Evolutionary conservation across 2,797 vertebrate genomes (phyloP).

Genomic region (Notamacropus eugenii): DNA sequence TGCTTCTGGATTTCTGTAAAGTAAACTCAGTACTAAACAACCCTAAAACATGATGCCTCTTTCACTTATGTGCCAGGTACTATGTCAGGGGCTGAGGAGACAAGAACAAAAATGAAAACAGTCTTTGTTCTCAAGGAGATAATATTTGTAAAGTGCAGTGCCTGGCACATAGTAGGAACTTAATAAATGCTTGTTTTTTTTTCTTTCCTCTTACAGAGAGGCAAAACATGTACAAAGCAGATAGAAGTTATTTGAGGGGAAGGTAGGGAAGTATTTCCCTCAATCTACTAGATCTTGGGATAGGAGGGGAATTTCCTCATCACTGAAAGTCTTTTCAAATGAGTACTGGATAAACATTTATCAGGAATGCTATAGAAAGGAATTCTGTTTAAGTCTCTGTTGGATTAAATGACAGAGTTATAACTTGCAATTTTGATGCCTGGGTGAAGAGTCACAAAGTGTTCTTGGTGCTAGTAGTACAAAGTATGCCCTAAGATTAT

Average conservation of each 20-base stretch:
- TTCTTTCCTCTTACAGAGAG: background rate
- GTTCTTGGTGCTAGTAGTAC: background rate
- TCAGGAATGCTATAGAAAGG: background rate
- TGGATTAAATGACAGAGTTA: background rate
- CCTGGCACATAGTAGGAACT: background rate
- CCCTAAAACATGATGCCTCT: background rate
- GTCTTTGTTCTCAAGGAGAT: background rate
- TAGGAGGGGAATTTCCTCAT: background rate
- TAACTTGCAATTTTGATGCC: background rate
- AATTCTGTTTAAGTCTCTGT: background rate
- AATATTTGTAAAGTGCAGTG: background rate
- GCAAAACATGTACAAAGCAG: background rate
- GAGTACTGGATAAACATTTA: background rate
- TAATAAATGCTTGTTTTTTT: background rate
- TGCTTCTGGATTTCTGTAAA: slow-evolving; percentile 23
- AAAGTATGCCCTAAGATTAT: background rate
- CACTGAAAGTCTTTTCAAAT: background rate
- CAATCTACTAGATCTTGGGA: background rate
- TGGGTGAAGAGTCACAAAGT: background rate
- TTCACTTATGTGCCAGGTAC: background rate
- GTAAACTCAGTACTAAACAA: slow-evolving; percentile 1
- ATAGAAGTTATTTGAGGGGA: background rate
- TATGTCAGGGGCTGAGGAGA: background rate
- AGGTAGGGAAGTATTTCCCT: background rate
- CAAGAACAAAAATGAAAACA: background rate